Evolutionary conservation across 2,113 vertebrate species (phyloP).

Genomic region (Elaphurus davidianus): DNA sequence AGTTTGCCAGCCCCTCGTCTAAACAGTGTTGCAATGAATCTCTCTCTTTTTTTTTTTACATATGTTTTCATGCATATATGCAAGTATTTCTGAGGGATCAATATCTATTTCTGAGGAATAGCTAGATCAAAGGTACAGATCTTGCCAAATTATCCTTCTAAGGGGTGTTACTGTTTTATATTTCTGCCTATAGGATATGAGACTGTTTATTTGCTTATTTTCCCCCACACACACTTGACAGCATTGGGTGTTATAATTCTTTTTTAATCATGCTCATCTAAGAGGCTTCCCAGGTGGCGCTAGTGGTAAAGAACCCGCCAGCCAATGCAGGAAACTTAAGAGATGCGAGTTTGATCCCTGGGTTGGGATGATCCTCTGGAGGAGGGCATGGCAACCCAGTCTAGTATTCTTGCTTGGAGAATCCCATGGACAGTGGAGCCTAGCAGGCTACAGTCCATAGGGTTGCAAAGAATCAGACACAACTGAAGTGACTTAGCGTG

Average conservation of each 20-base stretch:
- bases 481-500: not conserved
- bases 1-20: not conserved
- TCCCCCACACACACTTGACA: not conserved
- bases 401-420: not conserved
- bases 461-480: not conserved
- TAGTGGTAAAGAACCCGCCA: not conserved
- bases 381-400: not conserved
- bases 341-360: not conserved
- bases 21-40: not conserved
- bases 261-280: not conserved
- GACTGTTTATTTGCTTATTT: not conserved
- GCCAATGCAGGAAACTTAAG: not conserved
- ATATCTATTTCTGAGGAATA: not conserved
- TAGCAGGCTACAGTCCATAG: not conserved
- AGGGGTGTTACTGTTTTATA: not conserved
- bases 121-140: not conserved
- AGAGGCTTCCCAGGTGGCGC: not conserved
- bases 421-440: not conserved
- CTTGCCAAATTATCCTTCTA: not conserved
- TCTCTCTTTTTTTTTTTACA: not conserved
- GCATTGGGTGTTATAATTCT: not conserved
- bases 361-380: not conserved
- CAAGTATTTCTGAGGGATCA: not conserved
- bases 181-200: not conserved
- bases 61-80: not conserved